Evolutionary conservation across 2,113 vertebrate species (phyloP).

Genomic region (Cryptomyrus ogoouensis): DNA sequence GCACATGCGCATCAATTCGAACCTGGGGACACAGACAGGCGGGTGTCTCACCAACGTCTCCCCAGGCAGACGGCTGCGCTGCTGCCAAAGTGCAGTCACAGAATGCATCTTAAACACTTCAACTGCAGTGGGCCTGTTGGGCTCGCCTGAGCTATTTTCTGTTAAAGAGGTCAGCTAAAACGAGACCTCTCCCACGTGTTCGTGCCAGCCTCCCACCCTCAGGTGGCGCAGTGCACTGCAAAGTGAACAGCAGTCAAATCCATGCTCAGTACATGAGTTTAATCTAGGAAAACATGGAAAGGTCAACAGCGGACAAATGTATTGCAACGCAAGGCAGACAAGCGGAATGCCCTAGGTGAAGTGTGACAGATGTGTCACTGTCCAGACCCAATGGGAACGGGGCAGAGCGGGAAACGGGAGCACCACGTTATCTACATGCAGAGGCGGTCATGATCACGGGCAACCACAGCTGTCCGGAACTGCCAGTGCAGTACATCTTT

Average conservation of each 20-base stretch:
- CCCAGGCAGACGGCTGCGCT: not conserved
- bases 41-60: not conserved
- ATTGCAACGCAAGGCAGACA: not conserved
- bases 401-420: not conserved
- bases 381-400: not conserved
- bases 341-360: not conserved
- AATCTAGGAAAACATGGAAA: not conserved
- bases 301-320: not conserved
- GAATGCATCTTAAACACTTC: not conserved
- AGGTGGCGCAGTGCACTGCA: not conserved
- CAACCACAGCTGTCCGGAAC: not conserved
- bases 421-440: not conserved
- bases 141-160: not conserved
- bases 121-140: not conserved
- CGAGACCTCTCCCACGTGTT: not conserved
- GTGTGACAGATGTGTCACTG: not conserved
- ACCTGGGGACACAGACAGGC: slow-evolving; percentile 56
- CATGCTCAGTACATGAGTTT: not conserved
- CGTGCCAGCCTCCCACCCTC: not conserved
- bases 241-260: not conserved
- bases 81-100: not conserved
- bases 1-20: slow-evolving; percentile 95
- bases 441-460: not conserved
- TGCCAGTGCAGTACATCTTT: not conserved
- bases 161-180: not conserved